Base-by-base conservation (phyloP, 2,888 invertebrate species). In the Leucoptera coffeella region DNA sequence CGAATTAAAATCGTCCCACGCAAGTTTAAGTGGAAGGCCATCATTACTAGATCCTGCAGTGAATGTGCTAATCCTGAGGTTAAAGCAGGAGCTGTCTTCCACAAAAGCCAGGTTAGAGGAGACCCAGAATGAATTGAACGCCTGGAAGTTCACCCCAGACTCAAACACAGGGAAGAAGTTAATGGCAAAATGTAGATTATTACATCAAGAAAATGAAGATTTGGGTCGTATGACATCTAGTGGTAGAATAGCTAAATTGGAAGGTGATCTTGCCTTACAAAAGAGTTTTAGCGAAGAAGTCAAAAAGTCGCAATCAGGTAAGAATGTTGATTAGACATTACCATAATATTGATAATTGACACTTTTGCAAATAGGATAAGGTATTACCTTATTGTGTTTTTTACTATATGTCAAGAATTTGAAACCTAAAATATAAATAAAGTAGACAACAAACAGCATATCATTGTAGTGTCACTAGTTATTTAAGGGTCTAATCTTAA, bases 61-160 rank as follows among this genome's bases (percentile, higher is more conserved):
- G 21, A 96, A 96, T 71, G 78, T 94, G 39, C 77, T 96, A 34
- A 84, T 96, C 45, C 85, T 93, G 52, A 83, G 88, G 51, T 76
- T 97, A 48, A 84, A 90, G 42, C 85, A 87, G 52, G 96, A 97
- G 58, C 69, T 96, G 35, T 84, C 89, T 31, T 80, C 86, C 26
- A 88, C 90, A 12, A 88, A 90, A 54, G 85, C 90, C 28, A 86
- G 89, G 50, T 74, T 95, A 38, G 95, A 96, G 54, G 95, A 96
- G 59, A 94, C 94, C 11, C 96, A 96, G 60, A 94, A 92, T 61
- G 97, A 97, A 73, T 74, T 97, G 23, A 88, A 91, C 29, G 96
- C 97, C 3, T 97, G 96, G 95, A 97, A 97, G 64, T 97, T 97
- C 60, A 96, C 96, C 9, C 94, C 96, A n/a, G 97, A 97, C 61